Percentiles rank a stretch among this genome's conserved stretches.
Conservation (phyloP, 2,888 invertebrate genomes). For the Ennomos erosarius region DNA sequence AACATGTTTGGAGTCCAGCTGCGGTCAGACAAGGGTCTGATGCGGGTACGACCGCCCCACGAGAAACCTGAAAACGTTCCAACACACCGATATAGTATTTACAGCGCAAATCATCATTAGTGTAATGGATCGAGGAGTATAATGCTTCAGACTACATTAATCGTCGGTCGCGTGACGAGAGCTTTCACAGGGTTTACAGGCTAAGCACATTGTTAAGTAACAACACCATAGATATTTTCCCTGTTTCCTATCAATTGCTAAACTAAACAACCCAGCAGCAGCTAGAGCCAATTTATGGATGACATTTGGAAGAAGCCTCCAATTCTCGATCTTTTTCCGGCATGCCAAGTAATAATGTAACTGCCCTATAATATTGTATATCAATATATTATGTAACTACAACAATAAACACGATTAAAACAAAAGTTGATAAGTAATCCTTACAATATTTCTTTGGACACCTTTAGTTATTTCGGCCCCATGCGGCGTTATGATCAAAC, state of each 20-base stretch:
- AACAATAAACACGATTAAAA: no score
- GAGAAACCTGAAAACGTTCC: conserved; percentile 22
- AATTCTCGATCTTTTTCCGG: conserved; percentile 28
- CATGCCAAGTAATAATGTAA: conserved; percentile 8
- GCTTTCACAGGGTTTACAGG: conserved; percentile 23
- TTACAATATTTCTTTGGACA: conserved; percentile 8
- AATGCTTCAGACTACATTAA: conserved; percentile 31
- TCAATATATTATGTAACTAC: no score
- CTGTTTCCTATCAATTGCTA: conserved; percentile 25
- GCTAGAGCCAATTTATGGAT: conserved; percentile 23
- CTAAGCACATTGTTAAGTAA: conserved; percentile 28
- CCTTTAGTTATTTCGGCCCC: conserved; percentile 6
- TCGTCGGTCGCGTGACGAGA: conserved; percentile 27
- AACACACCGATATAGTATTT: conserved; percentile 21
- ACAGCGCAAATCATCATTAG: conserved; percentile 27
- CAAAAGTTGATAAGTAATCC: no score
- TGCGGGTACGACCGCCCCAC: conserved; percentile 45
- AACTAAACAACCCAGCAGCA: not conserved
- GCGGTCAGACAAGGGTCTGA: conserved; percentile 60
- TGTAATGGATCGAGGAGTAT: conserved; percentile 22
- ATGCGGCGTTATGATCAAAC: conserved; percentile 22
- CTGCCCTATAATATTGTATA: no score
- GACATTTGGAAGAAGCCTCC: conserved; percentile 19
- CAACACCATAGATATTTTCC: no score
- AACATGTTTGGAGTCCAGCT: conserved; percentile 38